Conservation (phyloP, 1,140 invertebrate genomes). For the Lordiphosa stackelbergi region DNA sequence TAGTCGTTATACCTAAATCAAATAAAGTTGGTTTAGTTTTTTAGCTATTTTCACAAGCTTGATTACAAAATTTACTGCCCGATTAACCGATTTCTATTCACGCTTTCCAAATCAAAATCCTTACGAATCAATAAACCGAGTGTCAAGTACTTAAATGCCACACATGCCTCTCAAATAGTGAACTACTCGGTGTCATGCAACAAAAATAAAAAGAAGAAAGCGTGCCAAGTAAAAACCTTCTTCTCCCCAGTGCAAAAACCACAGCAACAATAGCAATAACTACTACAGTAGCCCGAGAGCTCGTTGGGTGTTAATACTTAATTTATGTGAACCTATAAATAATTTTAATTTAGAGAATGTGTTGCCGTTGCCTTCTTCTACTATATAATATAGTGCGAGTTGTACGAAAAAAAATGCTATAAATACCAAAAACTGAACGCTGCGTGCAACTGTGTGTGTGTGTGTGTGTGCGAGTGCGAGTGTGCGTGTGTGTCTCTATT, state of each 20-base stretch:
- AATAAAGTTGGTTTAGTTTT: too few species aligned
- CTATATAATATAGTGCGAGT: slow-evolving; percentile 69
- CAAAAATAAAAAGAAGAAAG: slow-evolving; percentile 3
- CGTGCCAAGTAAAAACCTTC: slow-evolving; percentile 27
- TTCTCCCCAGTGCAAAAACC: slow-evolving; percentile 3
- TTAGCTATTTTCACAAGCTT: too few species aligned
- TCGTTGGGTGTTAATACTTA: slow-evolving; percentile 67
- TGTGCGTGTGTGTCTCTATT: slow-evolving; percentile 9
- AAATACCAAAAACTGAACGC: slow-evolving; percentile 72
- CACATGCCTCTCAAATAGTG: too few species aligned
- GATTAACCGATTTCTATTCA: too few species aligned
- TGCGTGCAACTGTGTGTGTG: slow-evolving; percentile 39
- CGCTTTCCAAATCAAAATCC: too few species aligned
- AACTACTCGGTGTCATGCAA: too few species aligned
- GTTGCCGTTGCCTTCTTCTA: slow-evolving; percentile 49
- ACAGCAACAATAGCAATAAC: slow-evolving; percentile 25
- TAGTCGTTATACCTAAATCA: too few species aligned
- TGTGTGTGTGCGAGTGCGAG: slow-evolving; percentile 5
- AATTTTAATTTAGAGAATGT: slow-evolving; percentile 75
- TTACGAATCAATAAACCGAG: too few species aligned
- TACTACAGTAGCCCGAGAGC: slow-evolving; percentile 29
- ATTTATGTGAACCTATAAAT: slow-evolving; percentile 76
- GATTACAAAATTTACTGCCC: too few species aligned
- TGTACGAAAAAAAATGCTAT: slow-evolving; percentile 70
- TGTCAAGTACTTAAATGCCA: too few species aligned